Evolutionary conservation across 1,140 invertebrate genomes (phyloP).

Genomic region (Neomicropteryx cornuta): DNA sequence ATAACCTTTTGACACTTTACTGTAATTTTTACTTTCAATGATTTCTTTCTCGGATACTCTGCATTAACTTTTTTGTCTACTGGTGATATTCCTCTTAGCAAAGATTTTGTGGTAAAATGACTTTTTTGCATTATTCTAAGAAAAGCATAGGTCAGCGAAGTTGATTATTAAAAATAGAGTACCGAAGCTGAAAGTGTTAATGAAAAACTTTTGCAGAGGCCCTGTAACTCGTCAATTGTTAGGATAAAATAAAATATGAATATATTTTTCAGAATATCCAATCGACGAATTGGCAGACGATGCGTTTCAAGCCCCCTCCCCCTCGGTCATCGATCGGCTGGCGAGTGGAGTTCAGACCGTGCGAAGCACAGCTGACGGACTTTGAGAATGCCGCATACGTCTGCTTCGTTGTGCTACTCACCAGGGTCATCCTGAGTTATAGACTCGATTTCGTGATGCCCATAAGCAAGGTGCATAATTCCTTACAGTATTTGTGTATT

Average conservation of each 20-base stretch:
- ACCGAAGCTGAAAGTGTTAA: no score
- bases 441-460: conserved; percentile 94
- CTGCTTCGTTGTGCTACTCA: conserved; percentile 95
- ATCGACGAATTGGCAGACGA: conserved; percentile 99
- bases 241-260: conserved; percentile 1
- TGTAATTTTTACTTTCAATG: no score
- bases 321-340: conserved; percentile 93
- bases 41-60: no score
- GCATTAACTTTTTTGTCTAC: no score
- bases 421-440: conserved; percentile 93
- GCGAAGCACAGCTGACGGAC: conserved; percentile 96
- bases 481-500: no score
- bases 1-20: no score
- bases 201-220: background rate
- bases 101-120: no score
- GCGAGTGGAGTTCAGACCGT: conserved; percentile 98
- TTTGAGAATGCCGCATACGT: conserved; percentile 99
- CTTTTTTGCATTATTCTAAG: background rate
- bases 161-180: background rate
- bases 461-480: conserved; percentile 81
- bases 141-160: background rate
- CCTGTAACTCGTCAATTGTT: background rate
- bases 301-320: conserved; percentile 98
- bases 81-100: no score
- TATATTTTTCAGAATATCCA: conserved; percentile 80